Evolutionary conservation across 2,888 invertebrate species (phyloP).

Genomic region (Pristionchus arcanus): DNA sequence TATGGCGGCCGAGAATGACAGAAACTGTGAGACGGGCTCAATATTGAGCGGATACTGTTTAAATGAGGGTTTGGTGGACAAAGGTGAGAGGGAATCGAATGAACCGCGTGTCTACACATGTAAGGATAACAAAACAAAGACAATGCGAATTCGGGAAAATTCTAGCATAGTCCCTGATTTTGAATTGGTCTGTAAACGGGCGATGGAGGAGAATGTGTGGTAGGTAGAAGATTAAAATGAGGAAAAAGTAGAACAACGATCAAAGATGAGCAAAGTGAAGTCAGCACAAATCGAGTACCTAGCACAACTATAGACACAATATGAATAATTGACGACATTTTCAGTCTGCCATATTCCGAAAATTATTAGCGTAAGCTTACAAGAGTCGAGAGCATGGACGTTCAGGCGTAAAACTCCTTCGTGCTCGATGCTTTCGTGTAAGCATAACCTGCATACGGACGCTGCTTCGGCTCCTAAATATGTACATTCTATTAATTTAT

Average conservation of each 20-base stretch:
- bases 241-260: background rate
- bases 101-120: constrained; percentile 38
- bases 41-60: background rate
- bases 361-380: constrained; percentile 15
- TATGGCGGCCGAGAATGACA: background rate
- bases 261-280: background rate
- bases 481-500: constrained; percentile 82
- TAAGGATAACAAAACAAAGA: background rate
- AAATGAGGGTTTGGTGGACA: background rate
- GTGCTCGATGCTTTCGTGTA: constrained; percentile 84
- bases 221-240: background rate
- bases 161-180: constrained; percentile 13
- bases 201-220: background rate
- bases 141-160: background rate
- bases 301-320: constrained; percentile 44
- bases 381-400: background rate
- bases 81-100: background rate
- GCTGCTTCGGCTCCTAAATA: constrained; percentile 79
- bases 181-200: constrained; percentile 1
- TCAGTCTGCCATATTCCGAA: background rate
- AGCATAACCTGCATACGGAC: constrained; percentile 88
- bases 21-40: background rate
- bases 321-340: background rate
- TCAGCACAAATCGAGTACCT: background rate
- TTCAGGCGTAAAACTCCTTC: constrained; percentile 94